phyloP scores from a whole-genome alignment of 2,797 vertebrate genomes.

The Poeciliopsis presidionis region DNA sequence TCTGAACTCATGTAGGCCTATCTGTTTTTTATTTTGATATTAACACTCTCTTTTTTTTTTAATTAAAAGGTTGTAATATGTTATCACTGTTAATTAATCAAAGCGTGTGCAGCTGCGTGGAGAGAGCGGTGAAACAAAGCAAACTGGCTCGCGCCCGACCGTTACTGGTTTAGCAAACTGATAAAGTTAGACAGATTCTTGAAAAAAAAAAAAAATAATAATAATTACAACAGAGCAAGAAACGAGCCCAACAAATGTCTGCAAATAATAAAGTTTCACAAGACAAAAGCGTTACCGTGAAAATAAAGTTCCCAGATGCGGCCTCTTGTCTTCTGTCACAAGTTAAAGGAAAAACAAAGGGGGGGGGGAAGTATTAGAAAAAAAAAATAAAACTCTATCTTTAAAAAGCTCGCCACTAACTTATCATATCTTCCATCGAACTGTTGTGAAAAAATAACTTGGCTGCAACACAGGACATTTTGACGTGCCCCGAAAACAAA shows the following conservation, averaged over 20 bases:
- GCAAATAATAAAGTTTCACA: not conserved
- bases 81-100: not conserved
- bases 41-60: no score
- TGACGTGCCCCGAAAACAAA: slow-evolving; percentile 37
- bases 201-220: not conserved
- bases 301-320: slow-evolving; percentile 41
- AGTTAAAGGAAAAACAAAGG: slow-evolving; percentile 15
- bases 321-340: slow-evolving; percentile 36
- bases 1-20: not conserved
- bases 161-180: slow-evolving; percentile 19
- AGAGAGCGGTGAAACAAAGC: slow-evolving; percentile 49
- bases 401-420: slow-evolving; percentile 15
- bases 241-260: not conserved
- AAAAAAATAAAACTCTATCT: slow-evolving; percentile 26
- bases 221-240: not conserved
- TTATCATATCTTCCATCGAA: slow-evolving; percentile 2
- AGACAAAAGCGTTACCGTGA: slow-evolving; percentile 56
- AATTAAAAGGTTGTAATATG: not conserved
- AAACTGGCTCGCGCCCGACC: slow-evolving; percentile 41
- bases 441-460: slow-evolving; percentile 27
- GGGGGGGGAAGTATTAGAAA: not conserved
- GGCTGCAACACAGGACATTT: slow-evolving; percentile 57
- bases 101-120: not conserved
- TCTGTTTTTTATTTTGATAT: not conserved
- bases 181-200: not conserved